Base-by-base conservation (phyloP, 2,797 vertebrate species). In the Xiphophorus birchmanni region DNA sequence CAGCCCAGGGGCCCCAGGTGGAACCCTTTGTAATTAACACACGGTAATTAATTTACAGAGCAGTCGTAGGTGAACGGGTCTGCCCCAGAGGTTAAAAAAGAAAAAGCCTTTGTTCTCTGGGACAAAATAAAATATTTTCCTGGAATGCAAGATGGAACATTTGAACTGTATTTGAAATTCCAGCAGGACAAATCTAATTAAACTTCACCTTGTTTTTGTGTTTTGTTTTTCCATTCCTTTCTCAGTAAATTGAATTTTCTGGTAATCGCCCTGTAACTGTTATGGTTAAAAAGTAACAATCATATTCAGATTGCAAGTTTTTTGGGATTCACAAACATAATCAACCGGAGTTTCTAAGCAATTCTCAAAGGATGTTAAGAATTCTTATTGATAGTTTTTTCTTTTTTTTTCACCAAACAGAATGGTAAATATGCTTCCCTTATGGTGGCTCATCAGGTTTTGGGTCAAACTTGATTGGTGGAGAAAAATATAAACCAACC, bases 11-110 rank as follows among this genome's bases (percentile, higher is more conserved):
- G 89, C 89, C 89, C 92, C 93, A 95, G 92, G 92, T 95, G 93
- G 91, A 32, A 89, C 88, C 74, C 69, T 78, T 84, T 89, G 89
- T 95, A 94, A 96, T 95, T 95, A 94, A 94, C 92, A 93, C 89
- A 78, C 81, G 78, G 82, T 95, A 94, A 95, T 95, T 95, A 93
- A 93, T 95, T 95, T 91, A 90, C 80, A 69, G 81, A 87, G 88
- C 84, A 85, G 79, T 79, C 84, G 74, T 79, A 73, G 82, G 85
- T 82, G 78, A 87, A 84, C 79, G 69, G 86, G 86, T 83, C 75
- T 80, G 84, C 86, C 87, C 91, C 78, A 60, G 87, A 89, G 92
- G 87, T 88, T 84, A 80, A 83, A 87, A 75, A 29, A 45, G 6
- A 40, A 40, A 88, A 87, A 76, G 65, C 83, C 82, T 78, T 90